Evolutionary conservation across 2,888 invertebrate species (phyloP), one percentile per base, ranked within the genome.

Genomic region (Eudasyphora cyanicolor): DNA sequence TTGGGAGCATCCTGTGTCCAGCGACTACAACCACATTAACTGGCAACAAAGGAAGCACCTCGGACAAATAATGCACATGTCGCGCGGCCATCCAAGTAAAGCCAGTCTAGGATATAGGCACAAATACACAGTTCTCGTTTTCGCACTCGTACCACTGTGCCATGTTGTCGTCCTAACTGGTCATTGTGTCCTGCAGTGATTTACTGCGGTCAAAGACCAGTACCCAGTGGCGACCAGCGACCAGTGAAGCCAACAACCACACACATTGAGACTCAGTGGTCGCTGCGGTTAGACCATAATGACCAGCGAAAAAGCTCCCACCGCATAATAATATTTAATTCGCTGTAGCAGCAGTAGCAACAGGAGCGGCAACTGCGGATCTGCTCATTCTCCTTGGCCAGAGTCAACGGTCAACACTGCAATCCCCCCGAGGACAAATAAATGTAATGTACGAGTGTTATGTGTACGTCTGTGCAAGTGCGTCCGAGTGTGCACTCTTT

Each of bases 121-220:
- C 49, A 75, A 45, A 60, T 17, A 62, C 17, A 57, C 38, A 19
- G 64, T 29, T 19, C 14, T 24, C 14, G 4, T 45, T n/a, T n/a
- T n/a, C n/a, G n/a, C 57, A 10, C 54, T 27, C 74, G 24, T 38
- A 42, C 49, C 49, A 49, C 73, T n/a, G 45, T 6, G 17, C 24
- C 49, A 32, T 67, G 27, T 70, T 27, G 57, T 17, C 10, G 67
- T 42, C 67, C 42, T 17, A 67, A 67, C 42, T 71, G 76, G 42
- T 64, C 81, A 79, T 81, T 81, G 76, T 67, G 51, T 79, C 84
- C 81, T 84, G 88, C 88, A 87, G 91, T 90, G 91, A 90, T 90
- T 91, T 90, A 91, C 88, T 89, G 90, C 91, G 90, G 89, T 88
- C 88, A 88, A 85, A 87, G 86, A 87, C 86, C 85, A 77, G 49